Evolutionary conservation across 23 tunicate species (phyloP), one percentile per base, ranked within the genome.

Genomic region (Corella eumyota): DNA sequence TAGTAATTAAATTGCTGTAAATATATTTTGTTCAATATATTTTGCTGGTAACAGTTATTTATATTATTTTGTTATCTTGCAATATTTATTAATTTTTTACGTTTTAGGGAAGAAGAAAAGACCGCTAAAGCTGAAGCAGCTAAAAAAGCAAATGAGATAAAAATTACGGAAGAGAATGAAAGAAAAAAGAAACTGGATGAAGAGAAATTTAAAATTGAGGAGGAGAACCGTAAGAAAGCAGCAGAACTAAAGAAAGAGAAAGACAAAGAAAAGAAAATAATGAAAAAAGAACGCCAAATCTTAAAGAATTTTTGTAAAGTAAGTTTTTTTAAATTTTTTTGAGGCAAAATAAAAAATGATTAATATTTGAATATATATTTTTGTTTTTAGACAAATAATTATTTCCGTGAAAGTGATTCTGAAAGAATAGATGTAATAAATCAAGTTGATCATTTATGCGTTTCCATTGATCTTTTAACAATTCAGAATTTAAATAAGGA

Each of bases 261-360:
- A 47, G 96, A 88, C 45, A 63, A 61, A 38, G 97, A 80, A 52
- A 74, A 74, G 45, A 90, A 80, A 53, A 34, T 80, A 56, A 23
- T 75, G 53, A 90, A 90, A 67, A 80, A 70, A 49, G 91, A 80
- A 32, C 44, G 78, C 51, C 91, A 80, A 45, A 81, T 74, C 50
- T 27, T 90, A 22, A 55, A 88, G 23, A 31, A 48, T n/a, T 88
- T 71, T 62, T 88, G 96, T 68, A 83, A 88, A 51, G 88, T 71
- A 25, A 40, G 59, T 53, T 53, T 53, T 11, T 53, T 9, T 53
- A 53, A 23, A 53, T 11, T 21, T 40, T 11, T 40, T 40, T 40
- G 15, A 40, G 48, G 15, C 15, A 40, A 9, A 40, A 40, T 11
- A 40, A 9, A 40, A 40, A 15, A 40, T 40, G 48, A 15, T 15